Conservation (phyloP, 2,888 invertebrate genomes). For the Protula sp. region DNA sequence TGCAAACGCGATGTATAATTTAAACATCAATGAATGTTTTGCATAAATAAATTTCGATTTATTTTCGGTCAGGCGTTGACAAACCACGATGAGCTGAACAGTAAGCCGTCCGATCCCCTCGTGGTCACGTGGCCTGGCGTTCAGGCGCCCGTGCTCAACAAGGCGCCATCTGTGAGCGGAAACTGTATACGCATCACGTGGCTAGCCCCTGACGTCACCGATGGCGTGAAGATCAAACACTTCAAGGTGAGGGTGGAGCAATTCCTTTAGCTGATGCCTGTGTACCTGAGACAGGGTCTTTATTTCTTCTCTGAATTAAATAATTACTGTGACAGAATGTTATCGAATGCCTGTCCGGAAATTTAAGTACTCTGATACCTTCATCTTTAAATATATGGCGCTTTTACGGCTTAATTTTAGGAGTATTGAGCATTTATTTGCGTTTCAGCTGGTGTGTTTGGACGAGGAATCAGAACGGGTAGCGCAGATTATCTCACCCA, state of each 20-base stretch:
- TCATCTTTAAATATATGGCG: too few species aligned
- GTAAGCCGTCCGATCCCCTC: constrained; percentile 51
- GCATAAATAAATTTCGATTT: too few species aligned
- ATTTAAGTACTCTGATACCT: too few species aligned
- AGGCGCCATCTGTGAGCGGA: constrained; percentile 40
- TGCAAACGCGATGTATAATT: too few species aligned
- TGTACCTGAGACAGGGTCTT: neutral
- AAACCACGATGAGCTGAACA: constrained; percentile 40
- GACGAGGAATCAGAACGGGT: constrained; percentile 44
- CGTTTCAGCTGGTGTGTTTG: constrained; percentile 40
- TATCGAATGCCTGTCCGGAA: too few species aligned
- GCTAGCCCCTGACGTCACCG: constrained; percentile 47
- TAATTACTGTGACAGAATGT: too few species aligned
- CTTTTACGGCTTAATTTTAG: too few species aligned
- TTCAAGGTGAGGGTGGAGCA: constrained; percentile 39
- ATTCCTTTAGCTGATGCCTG: neutral
- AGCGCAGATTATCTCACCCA: constrained; percentile 45
- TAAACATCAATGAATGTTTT: too few species aligned
- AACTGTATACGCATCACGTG: constrained; percentile 46
- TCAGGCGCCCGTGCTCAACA: constrained; percentile 36
- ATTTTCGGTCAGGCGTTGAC: constrained; percentile 40
- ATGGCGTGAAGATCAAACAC: constrained; percentile 51
- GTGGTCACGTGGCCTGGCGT: constrained; percentile 52
- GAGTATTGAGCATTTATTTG: too few species aligned
- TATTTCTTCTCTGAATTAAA: too few species aligned